phyloP scores from a whole-genome alignment of 1,140 invertebrate species.

The Gyrodactylus salaris region DNA sequence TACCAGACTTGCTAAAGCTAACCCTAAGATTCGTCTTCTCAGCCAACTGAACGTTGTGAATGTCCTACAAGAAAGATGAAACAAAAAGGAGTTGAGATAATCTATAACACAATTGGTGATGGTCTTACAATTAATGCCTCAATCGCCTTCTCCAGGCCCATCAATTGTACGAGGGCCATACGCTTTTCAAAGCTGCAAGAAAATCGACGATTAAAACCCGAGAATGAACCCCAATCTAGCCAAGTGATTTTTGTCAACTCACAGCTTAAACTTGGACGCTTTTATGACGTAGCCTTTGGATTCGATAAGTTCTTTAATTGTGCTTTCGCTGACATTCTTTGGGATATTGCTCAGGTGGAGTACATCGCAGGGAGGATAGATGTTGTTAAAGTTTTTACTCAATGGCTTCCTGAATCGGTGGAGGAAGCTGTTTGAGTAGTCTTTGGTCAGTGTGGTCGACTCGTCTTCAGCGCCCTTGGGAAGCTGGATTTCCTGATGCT shows the following conservation, averaged over 20 bases:
- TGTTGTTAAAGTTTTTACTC: constrained; percentile 9
- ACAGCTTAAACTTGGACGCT: background rate
- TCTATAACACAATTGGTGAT: background rate
- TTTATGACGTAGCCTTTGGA: background rate
- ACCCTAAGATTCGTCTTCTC: constrained; percentile 24
- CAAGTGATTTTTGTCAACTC: background rate
- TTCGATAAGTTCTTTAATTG: constrained; percentile 6
- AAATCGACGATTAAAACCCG: constrained; percentile 12
- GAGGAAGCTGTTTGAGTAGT: constrained; percentile 7
- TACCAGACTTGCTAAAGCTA: constrained; percentile 22
- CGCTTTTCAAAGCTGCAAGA: constrained; percentile 90
- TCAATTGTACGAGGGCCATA: constrained; percentile 87
- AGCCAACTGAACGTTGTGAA: constrained; percentile 24
- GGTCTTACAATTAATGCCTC: constrained; percentile 47
- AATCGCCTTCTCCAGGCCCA: constrained; percentile 66
- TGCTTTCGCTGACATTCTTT: constrained; percentile 1
- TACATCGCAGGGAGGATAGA: constrained; percentile 9
- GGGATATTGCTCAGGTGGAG: constrained; percentile 10
- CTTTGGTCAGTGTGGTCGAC: constrained; percentile 44
- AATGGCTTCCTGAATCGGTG: constrained; percentile 9
- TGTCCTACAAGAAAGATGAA: constrained; percentile 14
- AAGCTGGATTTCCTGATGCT: constrained; percentile 84
- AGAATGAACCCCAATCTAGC: no score
- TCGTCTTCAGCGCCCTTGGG: constrained; percentile 41
- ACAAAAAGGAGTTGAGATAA: background rate